These are phyloP conservation scores for Odocoileus virginianus DNA, from an alignment of 2,113 vertebrate genomes.

Conservation along the genomic window DNA sequence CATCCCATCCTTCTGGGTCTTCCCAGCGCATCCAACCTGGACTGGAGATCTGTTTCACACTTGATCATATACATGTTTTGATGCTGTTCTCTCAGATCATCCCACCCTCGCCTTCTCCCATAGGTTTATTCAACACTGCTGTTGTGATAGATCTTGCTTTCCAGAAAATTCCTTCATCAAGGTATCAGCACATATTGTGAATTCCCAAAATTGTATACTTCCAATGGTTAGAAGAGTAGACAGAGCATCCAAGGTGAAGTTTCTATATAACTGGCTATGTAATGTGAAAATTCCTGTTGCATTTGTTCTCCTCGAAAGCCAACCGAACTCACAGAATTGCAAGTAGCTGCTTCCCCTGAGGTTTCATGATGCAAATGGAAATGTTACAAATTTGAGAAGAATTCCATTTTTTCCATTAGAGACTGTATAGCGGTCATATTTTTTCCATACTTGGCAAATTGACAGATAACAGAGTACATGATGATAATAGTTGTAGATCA, in stretches of 20 bases:
- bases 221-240: background rate
- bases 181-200: background rate
- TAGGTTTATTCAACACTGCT: background rate
- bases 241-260: constrained; percentile 21
- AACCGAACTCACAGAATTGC: constrained; percentile 41
- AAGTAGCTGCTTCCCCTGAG: background rate
- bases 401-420: constrained; percentile 18
- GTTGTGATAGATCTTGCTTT: background rate
- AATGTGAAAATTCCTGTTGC: constrained; percentile 27
- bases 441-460: constrained; percentile 43
- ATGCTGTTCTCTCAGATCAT: too few relatives aligned
- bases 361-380: constrained; percentile 41
- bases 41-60: too few relatives aligned
- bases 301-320: constrained; percentile 55
- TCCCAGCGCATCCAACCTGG: too few relatives aligned
- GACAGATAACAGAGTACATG: constrained; percentile 32
- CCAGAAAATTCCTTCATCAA: constrained; percentile 41
- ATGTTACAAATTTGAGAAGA: constrained; percentile 36
- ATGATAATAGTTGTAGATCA: background rate
- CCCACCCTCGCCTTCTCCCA: too few relatives aligned
- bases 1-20: too few relatives aligned
- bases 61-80: too few relatives aligned
- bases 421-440: background rate
- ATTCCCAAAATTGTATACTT: background rate
- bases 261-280: constrained; percentile 36